Evolutionary conservation across 2,113 vertebrate species (phyloP).

Genomic region (Malurus alboscapulatus): DNA sequence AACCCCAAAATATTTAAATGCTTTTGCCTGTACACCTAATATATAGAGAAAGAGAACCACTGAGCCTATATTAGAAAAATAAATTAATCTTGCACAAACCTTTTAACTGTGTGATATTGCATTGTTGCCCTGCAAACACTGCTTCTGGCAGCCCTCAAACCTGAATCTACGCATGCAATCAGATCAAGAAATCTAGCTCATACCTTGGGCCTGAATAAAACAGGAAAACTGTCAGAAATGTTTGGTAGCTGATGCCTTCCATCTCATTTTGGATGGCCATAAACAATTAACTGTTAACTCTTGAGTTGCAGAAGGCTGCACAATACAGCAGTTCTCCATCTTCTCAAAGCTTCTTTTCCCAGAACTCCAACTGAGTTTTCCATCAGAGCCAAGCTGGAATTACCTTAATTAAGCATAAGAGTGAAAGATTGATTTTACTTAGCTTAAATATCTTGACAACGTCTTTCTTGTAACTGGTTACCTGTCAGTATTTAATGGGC

Average conservation of each 20-base stretch:
- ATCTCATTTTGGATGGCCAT: not conserved
- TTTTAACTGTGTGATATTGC: not conserved
- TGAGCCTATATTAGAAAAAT: rapidly evolving
- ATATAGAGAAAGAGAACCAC: not conserved
- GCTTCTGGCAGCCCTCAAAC: not conserved
- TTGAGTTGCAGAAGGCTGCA: not conserved
- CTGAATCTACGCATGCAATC: not conserved
- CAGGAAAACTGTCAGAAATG: rapidly evolving
- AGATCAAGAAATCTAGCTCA: not conserved
- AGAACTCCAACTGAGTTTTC: not conserved
- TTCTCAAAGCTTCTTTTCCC: not conserved
- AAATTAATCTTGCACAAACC: not conserved
- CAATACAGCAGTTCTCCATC: not conserved
- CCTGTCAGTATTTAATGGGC: conserved; percentile 35
- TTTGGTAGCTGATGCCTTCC: not conserved
- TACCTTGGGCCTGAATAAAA: not conserved
- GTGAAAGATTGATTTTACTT: not conserved
- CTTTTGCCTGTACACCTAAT: not conserved
- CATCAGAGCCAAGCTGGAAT: not conserved
- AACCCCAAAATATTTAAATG: not conserved
- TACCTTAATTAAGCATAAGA: not conserved
- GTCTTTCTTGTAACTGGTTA: conserved; percentile 28
- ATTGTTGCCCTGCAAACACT: not conserved
- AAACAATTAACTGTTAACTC: not conserved
- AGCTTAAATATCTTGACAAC: not conserved